A percentile compares a stretch with the other conserved stretches of the same genome.
Conservation (phyloP, 1,140 invertebrate genomes). For the Sminthurides bifidus region DNA sequence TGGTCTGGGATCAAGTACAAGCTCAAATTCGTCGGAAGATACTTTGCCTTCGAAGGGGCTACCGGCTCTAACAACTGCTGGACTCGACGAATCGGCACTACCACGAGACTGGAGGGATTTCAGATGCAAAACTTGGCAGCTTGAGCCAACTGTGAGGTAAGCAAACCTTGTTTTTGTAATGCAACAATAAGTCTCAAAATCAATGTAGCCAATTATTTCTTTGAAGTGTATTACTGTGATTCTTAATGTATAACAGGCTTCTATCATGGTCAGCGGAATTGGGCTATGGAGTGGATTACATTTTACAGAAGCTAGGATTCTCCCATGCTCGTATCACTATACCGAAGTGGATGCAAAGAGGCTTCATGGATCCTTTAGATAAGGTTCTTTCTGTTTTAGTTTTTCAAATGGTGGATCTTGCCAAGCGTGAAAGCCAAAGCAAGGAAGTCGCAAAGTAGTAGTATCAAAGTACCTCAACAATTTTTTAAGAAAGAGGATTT, state of each 20-base stretch:
- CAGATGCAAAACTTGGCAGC: slow-evolving; percentile 90
- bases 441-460: background rate
- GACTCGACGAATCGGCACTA: slow-evolving; percentile 33
- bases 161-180: slow-evolving; percentile 19
- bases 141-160: slow-evolving; percentile 90
- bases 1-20: slow-evolving; percentile 7
- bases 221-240: slow-evolving; percentile 10
- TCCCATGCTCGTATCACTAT: slow-evolving; percentile 93
- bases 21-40: slow-evolving; percentile 10
- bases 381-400: slow-evolving; percentile 51
- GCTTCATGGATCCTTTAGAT: slow-evolving; percentile 91
- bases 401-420: slow-evolving; percentile 35
- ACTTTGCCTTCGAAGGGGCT: background rate
- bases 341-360: slow-evolving; percentile 96
- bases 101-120: slow-evolving; percentile 85
- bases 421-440: slow-evolving; percentile 19
- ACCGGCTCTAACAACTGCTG: background rate
- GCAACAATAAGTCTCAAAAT: no score
- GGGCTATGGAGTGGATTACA: slow-evolving; percentile 94
- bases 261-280: slow-evolving; percentile 93
- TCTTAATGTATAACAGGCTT: slow-evolving; percentile 46
- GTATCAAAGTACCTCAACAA: no score
- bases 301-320: slow-evolving; percentile 91
- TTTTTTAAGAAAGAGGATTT: background rate
- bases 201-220: no score